Conservation (phyloP, 2,888 invertebrate genomes). For the Phengaris alcon region DNA sequence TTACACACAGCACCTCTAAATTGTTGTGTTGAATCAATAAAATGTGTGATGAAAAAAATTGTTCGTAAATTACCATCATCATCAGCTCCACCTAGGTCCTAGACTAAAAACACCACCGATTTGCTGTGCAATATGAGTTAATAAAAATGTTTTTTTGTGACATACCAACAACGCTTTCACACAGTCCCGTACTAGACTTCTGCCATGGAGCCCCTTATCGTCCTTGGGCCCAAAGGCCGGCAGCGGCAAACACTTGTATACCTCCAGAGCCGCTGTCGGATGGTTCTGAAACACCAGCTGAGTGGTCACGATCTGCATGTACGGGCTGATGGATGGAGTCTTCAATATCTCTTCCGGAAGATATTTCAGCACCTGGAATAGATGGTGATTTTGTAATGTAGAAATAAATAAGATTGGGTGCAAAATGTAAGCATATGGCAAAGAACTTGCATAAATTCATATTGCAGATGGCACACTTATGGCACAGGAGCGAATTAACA, state of each 20-base stretch:
- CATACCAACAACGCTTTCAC: conserved; percentile 74
- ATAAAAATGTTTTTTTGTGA: conserved; percentile 30
- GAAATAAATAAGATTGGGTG: no score
- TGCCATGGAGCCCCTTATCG: conserved; percentile 76
- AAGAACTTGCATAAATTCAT: no score
- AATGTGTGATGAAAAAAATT: no score
- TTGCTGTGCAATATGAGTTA: no score
- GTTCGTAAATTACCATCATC: no score
- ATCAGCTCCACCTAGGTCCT: no score
- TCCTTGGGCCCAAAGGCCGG: conserved; percentile 72
- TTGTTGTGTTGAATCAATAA: no score
- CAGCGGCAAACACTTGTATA: conserved; percentile 71
- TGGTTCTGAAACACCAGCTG: conserved; percentile 74
- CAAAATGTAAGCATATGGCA: no score
- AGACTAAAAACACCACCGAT: no score
- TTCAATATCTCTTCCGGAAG: conserved; percentile 53
- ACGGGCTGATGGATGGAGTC: conserved; percentile 65
- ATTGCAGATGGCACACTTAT: no score
- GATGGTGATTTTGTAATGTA: neutral
- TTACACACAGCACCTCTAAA: no score
- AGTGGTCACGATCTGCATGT: conserved; percentile 73
- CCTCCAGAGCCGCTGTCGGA: conserved; percentile 67
- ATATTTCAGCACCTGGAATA: conserved; percentile 57
- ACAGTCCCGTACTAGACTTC: conserved; percentile 79
- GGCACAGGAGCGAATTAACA: no score